These are phyloP conservation scores for Poeciliopsis turneri DNA, from an alignment of 2,797 vertebrate genomes.

Conservation along the genomic window DNA sequence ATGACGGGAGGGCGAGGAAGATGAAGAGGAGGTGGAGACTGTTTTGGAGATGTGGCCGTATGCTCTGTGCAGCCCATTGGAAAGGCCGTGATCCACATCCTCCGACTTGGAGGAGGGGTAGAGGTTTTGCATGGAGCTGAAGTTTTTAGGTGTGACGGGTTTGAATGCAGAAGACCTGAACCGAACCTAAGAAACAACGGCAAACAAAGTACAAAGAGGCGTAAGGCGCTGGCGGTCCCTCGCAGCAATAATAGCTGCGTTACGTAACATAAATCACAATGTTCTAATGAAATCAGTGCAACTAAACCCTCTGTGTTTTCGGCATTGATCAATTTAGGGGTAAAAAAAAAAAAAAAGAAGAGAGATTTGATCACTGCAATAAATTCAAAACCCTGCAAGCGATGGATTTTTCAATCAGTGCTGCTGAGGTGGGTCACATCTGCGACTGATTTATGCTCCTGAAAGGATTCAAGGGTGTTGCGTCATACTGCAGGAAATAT, in stretches of 20 bases:
- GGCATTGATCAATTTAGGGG: conserved; percentile 48
- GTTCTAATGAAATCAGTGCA: conserved; percentile 52
- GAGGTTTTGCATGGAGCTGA: conserved; percentile 94
- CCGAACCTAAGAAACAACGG: conserved; percentile 78
- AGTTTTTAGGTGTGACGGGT: conserved; percentile 87
- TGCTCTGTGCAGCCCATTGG: conserved; percentile 79
- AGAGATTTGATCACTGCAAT: conserved; percentile 60
- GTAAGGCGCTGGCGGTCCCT: background rate
- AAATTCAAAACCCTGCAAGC: conserved; percentile 50
- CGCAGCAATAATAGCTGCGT: background rate
- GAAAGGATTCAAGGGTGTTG: conserved; percentile 27
- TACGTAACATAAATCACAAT: conserved; percentile 42
- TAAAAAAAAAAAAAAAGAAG: conserved; percentile 11
- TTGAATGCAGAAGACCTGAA: conserved; percentile 94
- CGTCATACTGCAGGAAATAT: conserved; percentile 24
- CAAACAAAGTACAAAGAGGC: background rate
- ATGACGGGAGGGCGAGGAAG: conserved; percentile 84
- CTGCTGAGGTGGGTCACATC: conserved; percentile 27
- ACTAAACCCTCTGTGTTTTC: conserved; percentile 33
- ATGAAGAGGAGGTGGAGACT: conserved; percentile 87
- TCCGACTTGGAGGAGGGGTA: conserved; percentile 89
- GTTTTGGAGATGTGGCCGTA: conserved; percentile 80
- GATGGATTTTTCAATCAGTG: conserved; percentile 40
- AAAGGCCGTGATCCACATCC: conserved; percentile 85
- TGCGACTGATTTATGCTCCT: conserved; percentile 59